A percentile compares a stretch with the other conserved stretches of the same genome.
These are phyloP conservation scores for Scatophagus argus DNA, from an alignment of 2,113 vertebrate genomes.

Conservation along the genomic window DNA sequence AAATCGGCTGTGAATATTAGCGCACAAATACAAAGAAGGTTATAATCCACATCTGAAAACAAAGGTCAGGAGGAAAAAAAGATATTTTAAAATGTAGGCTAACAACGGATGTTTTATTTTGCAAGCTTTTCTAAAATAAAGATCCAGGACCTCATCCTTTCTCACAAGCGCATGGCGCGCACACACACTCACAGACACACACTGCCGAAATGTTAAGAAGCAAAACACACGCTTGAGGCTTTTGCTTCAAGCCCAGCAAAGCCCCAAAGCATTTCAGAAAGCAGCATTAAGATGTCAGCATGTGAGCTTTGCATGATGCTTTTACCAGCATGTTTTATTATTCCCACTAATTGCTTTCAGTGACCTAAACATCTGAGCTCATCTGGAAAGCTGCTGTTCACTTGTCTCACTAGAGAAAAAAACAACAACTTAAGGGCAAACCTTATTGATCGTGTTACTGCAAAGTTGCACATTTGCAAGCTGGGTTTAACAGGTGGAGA, in stretches of 20 bases:
- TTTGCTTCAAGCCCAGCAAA: constrained; percentile 48
- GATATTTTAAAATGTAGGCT: constrained; percentile 38
- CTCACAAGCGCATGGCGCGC: constrained; percentile 8
- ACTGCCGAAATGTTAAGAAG: constrained; percentile 26
- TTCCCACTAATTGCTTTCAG: constrained; percentile 43
- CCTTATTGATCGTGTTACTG: not conserved
- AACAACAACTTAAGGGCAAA: not conserved
- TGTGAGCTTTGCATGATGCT: constrained; percentile 26
- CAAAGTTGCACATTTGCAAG: not conserved
- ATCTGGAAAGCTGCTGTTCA: not conserved
- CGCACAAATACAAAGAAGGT: not conserved
- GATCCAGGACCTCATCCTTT: constrained; percentile 19
- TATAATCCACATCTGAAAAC: not conserved
- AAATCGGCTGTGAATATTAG: not conserved
- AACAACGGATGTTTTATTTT: constrained; percentile 44
- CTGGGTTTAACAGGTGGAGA: not conserved
- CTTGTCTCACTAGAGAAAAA: not conserved
- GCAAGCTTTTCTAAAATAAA: constrained; percentile 19
- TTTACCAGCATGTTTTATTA: constrained; percentile 25
- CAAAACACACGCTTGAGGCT: constrained; percentile 42
- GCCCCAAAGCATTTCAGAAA: constrained; percentile 51
- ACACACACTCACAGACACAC: not conserved
- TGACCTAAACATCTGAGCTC: constrained; percentile 38
- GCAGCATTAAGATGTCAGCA: constrained; percentile 56
- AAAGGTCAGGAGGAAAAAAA: not conserved